These are phyloP conservation scores for Gasterosteus aculeatus DNA, from an alignment of 2,113 vertebrate species.

Conservation along the genomic window DNA sequence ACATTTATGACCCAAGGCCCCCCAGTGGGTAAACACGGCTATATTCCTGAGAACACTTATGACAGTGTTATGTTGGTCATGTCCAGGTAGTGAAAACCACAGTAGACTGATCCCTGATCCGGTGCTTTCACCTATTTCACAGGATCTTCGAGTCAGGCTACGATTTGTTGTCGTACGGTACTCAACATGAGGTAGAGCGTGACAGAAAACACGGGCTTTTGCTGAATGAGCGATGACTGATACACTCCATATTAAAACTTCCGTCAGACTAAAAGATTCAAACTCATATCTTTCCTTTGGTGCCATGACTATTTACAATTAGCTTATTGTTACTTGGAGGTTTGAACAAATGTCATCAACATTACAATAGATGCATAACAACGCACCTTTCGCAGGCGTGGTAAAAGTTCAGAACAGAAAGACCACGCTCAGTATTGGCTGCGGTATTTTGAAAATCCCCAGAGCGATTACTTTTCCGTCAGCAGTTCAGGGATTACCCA, in stretches of 20 bases:
- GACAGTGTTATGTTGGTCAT: conserved; percentile 15
- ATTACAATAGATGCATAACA: conserved; percentile 10
- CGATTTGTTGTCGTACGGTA: not conserved
- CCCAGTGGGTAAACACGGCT: conserved; percentile 39
- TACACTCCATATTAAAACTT: not conserved
- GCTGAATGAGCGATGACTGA: not conserved
- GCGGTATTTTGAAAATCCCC: conserved; percentile 49
- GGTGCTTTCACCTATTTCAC: conserved; percentile 6
- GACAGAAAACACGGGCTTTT: not conserved
- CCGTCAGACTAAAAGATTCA: not conserved
- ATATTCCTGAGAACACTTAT: conserved; percentile 10
- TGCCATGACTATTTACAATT: not conserved
- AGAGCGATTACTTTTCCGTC: conserved; percentile 68
- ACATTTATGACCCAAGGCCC: conserved; percentile 3
- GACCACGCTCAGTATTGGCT: conserved; percentile 36
- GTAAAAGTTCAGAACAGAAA: conserved; percentile 37
- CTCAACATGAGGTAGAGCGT: not conserved
- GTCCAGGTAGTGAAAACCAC: conserved; percentile 14
- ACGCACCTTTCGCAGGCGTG: not conserved
- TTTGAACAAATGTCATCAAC: not conserved
- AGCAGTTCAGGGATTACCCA: conserved; percentile 70
- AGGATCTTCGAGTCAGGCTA: not conserved
- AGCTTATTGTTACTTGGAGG: conserved; percentile 4
- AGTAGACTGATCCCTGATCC: conserved; percentile 5
- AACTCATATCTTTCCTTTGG: not conserved